Evolutionary conservation across 2,888 invertebrate genomes (phyloP), one percentile per base, ranked within the genome.

Genomic region (Glomeris marginata): DNA sequence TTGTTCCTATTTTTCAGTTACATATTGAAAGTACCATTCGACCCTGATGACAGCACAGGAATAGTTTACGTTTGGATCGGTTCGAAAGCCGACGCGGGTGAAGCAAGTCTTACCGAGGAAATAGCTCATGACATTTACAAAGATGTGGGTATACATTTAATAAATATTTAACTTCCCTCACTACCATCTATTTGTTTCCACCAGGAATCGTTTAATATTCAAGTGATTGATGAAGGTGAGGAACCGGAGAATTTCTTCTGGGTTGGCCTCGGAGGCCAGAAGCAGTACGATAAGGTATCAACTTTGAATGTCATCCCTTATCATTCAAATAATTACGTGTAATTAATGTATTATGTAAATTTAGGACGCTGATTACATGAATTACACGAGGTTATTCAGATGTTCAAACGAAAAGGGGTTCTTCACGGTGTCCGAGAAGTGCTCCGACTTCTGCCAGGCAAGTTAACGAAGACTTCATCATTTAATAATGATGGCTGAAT

Each of bases 321-420:
- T n/a, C n/a, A n/a, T n/a, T n/a, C n/a, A n/a, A n/a, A n/a, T 21
- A 43, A 4, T 52, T 41, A 21, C 15, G 16, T 40, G 35, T 28
- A 35, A 34, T 16, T 28, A 16, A 2, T 38, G 11, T 49, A 11
- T 22, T 28, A 36, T 45, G 44, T 8, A 8, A 20, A 11, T 35
- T 36, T 57, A 68, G 65, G 81, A 86, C 63, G 88, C 91, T 0
- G 82, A 82, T 40, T 98, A 84, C 65, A 92, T 98, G 81, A 77
- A 85, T 62, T 86, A 78, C 68, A 88, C 92, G 1, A 74, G 98
- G 45, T 74, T 98, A 37, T 98, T 99, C 72, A 78, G 98, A 49
- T 98, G 98, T 69, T 98, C 97, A 42, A 99, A 98, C 68, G 98
- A 98, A 65, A 95, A 95, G 66, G 98, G 98, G 4, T 99, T 95